Evolutionary conservation across 2,113 vertebrate species (phyloP), one percentile per base, ranked within the genome.

Genomic region (Agelaius tricolor): DNA sequence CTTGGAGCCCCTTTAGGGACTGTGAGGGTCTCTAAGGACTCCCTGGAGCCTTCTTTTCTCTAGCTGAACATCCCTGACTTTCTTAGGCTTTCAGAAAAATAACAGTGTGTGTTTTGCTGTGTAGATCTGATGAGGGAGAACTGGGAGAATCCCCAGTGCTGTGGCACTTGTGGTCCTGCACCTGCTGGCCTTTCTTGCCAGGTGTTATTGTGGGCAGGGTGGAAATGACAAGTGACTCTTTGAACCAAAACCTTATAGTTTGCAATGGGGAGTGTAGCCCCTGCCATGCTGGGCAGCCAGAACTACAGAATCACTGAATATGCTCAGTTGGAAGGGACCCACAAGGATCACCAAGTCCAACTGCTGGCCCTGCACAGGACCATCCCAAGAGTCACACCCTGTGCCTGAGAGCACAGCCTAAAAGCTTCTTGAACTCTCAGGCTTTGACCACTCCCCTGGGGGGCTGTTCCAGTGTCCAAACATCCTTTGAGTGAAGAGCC

Each of bases 261-360:
- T 61, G 39, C 31, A 46, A 13, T 4, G 2, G 22, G 37, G 66
- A 21, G 16, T 0, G 0, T 30, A 24, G 49, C 39, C 1, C 2
- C 59, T n/a, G 59, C 37, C 0, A 0, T n/a, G 54, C 23, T 0
- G 1, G 10, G 46, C 10, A 44, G 46, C 8, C 69, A 39, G 14
- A 66, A 15, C 46, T 68, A 27, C 54, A 52, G 44, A 52, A 59
- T 52, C 44, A 43, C 62, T 68, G 63, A 23, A 61, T 77, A 9
- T 28, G 33, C 33, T 77, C 33, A 19, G 9, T 18, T 59, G 46
- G 27, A 52, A 68, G 33, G 37, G 46, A 61, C 15, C 22, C 46
- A 37, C 33, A 33, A 33, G 46, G 46, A 33, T 59, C 28, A 57
- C n/a, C 16, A 37, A 27, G 13, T 44, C 46, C 46, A 52, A 0